phyloP scores from a whole-genome alignment of 2,888 invertebrate genomes.

The Marasmarcha lunaedactyla region DNA sequence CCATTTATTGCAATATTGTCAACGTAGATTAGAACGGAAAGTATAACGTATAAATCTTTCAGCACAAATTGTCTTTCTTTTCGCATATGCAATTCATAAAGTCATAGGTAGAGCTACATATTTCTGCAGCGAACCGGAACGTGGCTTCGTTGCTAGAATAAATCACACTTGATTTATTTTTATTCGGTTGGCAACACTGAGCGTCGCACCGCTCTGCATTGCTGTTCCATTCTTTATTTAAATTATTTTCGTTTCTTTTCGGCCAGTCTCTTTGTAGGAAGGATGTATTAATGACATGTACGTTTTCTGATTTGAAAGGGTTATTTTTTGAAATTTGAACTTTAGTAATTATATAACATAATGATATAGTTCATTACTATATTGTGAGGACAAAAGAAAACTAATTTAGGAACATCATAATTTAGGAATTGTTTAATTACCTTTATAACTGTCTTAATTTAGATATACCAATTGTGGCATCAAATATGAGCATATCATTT shows the following conservation, averaged over 20 bases:
- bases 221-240: conserved; percentile 37
- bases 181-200: conserved; percentile 55
- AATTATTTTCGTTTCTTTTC: conserved; percentile 31
- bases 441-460: no score
- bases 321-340: no score
- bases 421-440: no score
- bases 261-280: no score
- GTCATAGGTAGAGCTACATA: conserved; percentile 1
- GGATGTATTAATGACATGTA: no score
- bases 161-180: conserved; percentile 67
- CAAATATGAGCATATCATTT: no score
- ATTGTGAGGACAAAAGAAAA: no score
- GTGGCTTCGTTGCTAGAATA: conserved; percentile 41
- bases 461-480: no score
- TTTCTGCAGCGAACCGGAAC: conserved; percentile 29
- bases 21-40: not conserved
- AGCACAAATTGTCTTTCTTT: not conserved
- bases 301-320: no score
- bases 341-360: no score
- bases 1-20: not conserved
- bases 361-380: no score
- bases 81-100: conserved; percentile 1
- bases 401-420: no score
- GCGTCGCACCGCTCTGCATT: conserved; percentile 11
- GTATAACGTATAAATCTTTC: not conserved